Evolutionary conservation across 2,113 vertebrate genomes (phyloP).

Genomic region (Peromyscus polionotus): DNA sequence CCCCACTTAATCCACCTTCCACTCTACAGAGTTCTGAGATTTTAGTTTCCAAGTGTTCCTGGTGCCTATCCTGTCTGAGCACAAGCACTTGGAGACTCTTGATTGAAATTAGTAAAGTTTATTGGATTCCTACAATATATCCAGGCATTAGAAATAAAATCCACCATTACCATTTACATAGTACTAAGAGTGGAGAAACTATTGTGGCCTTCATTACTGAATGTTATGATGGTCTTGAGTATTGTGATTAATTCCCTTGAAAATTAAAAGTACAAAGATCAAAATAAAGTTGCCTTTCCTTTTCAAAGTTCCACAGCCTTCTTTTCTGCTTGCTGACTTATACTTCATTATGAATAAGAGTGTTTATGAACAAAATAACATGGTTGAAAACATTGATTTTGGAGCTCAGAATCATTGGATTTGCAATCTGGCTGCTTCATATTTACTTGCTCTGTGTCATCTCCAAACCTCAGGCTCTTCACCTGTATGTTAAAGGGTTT

Average conservation of each 20-base stretch:
- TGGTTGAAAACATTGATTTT: neutral
- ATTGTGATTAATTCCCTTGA: neutral
- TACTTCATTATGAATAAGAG: neutral
- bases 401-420: neutral
- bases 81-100: neutral
- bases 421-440: neutral
- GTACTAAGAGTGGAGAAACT: neutral
- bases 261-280: neutral
- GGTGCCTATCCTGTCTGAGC: neutral
- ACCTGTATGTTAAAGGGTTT: neutral
- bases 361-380: neutral
- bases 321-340: neutral
- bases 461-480: neutral
- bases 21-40: neutral
- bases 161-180: neutral
- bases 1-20: neutral
- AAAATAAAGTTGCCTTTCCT: neutral
- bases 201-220: neutral
- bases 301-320: neutral
- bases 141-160: neutral
- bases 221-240: neutral
- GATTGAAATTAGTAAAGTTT: neutral
- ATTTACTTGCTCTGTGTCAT: neutral
- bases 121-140: neutral
- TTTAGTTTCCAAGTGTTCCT: neutral